Percentiles rank a stretch among this genome's conserved stretches.
phyloP scores from a whole-genome alignment of 2,888 invertebrate species.

The Eucera pruinosa region DNA sequence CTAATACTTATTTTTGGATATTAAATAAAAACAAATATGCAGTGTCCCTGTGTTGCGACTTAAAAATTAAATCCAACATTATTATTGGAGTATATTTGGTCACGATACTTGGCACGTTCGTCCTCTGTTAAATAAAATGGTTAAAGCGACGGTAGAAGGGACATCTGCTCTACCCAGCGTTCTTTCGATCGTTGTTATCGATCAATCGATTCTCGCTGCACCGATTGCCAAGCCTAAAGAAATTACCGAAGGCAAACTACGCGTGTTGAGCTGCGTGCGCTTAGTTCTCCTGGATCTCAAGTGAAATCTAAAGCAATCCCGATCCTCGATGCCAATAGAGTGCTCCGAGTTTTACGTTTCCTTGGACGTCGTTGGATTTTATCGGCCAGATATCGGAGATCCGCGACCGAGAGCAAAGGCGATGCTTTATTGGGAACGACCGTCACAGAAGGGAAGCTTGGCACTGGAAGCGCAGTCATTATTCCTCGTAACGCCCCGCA shows the following conservation, averaged over 20 bases:
- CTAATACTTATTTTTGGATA: too few relatives aligned
- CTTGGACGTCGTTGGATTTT: constrained; percentile 16
- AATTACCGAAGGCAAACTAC: not conserved
- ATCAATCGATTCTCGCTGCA: not conserved
- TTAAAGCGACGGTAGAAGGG: too few relatives aligned
- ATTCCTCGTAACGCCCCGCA: constrained; percentile 33
- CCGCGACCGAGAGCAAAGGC: constrained; percentile 8
- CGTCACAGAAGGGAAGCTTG: constrained; percentile 43
- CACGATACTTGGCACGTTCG: too few relatives aligned
- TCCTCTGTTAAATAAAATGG: too few relatives aligned
- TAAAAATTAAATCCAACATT: too few relatives aligned
- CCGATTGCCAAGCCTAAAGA: not conserved
- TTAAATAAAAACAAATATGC: too few relatives aligned
- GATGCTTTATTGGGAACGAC: constrained; percentile 39
- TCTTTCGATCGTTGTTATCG: not conserved
- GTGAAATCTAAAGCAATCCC: not conserved
- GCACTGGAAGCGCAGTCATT: constrained; percentile 49
- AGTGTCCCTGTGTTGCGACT: too few relatives aligned
- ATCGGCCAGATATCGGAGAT: constrained; percentile 32
- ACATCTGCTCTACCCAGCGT: too few relatives aligned
- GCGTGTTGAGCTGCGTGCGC: not conserved
- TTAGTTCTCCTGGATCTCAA: too few relatives aligned
- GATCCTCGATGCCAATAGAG: not conserved
- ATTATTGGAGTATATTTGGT: too few relatives aligned
- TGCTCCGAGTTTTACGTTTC: not conserved